Base-by-base conservation (phyloP, 2,888 invertebrate genomes). In the Drosophila anomalata region DNA sequence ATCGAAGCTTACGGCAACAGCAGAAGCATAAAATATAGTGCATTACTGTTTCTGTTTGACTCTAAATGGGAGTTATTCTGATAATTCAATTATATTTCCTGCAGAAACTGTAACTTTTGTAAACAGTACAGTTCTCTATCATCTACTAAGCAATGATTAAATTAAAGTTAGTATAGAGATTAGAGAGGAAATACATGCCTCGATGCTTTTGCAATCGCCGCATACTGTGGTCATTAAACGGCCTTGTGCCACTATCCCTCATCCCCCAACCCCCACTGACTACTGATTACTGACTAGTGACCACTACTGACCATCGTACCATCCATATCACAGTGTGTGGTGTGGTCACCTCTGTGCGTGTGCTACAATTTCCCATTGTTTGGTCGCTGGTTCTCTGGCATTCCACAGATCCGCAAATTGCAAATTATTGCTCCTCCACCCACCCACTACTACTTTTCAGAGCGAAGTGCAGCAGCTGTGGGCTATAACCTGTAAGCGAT, bases 161-260 rank as follows among this genome's bases (percentile, higher is more conserved):
- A 29, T 9, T 29, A 29, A 9, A 9, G 8, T 29, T 9, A 29
- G 9, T 3, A 36, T 0, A n/a, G 3, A 12, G 5, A 12, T 7
- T 7, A 8, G 20, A 42, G 41, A 42, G 41, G 17, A 17, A 17
- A 17, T 17, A 17, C 82, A 79, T 81, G 79, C 77, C 68, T 79
- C 47, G 63, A 8, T 47, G 39, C 48, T n/a, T 14, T 47, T 48
- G 20, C 41, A 22, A 8, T 17, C 17, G 17, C 17, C 17, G 8
- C 8, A 26, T 26, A 26, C 8, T 73, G 72, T 78, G 84, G 84
- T 78, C 79, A 78, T 77, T 80, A 75, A 85, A 85, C 83, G 87
- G 82, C 87, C 86, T 87, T 86, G 87, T 75, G 76, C 80, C 69
- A 81, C 51, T 62, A 65, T 65, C 20, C 33, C 46, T 22, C 31